Percentiles rank a stretch among this genome's conserved stretches.
phyloP scores from a whole-genome alignment of 1,140 invertebrate species.

The Rhynchophorus ferrugineus region DNA sequence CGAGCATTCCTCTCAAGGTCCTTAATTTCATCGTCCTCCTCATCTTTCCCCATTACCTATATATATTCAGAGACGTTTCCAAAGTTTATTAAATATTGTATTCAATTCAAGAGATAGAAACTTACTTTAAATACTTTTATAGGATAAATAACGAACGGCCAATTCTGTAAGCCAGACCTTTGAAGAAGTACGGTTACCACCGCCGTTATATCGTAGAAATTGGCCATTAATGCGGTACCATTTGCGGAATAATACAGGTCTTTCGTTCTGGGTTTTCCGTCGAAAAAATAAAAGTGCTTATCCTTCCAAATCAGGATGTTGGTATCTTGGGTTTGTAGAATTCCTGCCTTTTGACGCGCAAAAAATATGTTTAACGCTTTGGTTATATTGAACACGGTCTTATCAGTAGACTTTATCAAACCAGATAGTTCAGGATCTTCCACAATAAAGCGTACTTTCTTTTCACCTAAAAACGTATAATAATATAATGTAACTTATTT shows the following conservation, averaged over 20 bases:
- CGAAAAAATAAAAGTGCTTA: conserved; percentile 48
- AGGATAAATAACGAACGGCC: conserved; percentile 44
- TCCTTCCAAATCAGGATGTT: conserved; percentile 48
- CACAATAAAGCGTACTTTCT: conserved; percentile 32
- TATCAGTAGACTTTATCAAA: conserved; percentile 38
- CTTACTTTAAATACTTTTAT: conserved; percentile 39
- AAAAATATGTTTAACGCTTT: conserved; percentile 48
- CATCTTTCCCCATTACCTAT: conserved; percentile 20
- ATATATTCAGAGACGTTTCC: too few species aligned
- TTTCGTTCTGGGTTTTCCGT: conserved; percentile 43
- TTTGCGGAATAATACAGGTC: conserved; percentile 30
- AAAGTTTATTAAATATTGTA: too few species aligned
- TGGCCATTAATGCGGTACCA: conserved; percentile 44
- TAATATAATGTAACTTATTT: too few species aligned
- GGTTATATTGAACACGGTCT: conserved; percentile 46
- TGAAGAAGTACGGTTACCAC: conserved; percentile 45
- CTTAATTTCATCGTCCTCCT: conserved; percentile 44
- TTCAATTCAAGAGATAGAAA: too few species aligned
- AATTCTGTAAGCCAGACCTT: conserved; percentile 44
- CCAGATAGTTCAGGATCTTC: conserved; percentile 35
- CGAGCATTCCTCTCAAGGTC: conserved; percentile 36
- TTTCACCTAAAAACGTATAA: conserved; percentile 24
- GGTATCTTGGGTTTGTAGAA: conserved; percentile 43
- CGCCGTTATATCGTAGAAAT: conserved; percentile 43
- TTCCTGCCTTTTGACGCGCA: conserved; percentile 42